phyloP scores from a whole-genome alignment of 2,888 invertebrate genomes.

The Clistopyga incitator region DNA sequence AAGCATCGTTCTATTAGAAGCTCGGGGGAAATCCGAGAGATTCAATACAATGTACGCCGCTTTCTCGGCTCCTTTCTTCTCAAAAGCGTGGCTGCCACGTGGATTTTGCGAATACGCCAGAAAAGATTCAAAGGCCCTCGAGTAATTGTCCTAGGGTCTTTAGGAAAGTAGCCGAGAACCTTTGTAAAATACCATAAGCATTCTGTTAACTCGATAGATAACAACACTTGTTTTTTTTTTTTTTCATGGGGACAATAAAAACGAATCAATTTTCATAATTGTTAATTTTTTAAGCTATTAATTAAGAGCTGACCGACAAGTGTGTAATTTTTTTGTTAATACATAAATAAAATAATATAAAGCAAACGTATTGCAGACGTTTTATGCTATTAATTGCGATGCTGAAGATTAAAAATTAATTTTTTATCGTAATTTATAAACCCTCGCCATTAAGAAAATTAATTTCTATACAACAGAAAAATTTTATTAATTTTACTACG shows the following conservation, averaged over 20 bases:
- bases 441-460: too few relatives aligned
- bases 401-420: too few relatives aligned
- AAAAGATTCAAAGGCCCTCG: not conserved
- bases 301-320: too few relatives aligned
- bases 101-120: not conserved
- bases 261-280: not conserved
- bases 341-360: not conserved
- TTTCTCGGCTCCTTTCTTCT: conserved; percentile 39
- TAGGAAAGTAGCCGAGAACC: not conserved
- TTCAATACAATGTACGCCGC: conserved; percentile 18
- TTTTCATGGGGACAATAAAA: too few relatives aligned
- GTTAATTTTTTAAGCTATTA: not conserved
- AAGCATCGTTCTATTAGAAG: conserved; percentile 17
- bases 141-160: not conserved
- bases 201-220: not conserved
- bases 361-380: not conserved
- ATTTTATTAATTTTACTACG: too few relatives aligned
- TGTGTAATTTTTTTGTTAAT: not conserved
- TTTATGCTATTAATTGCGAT: too few relatives aligned
- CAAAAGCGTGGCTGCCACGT: conserved; percentile 10
- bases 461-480: too few relatives aligned
- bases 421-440: too few relatives aligned
- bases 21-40: conserved; percentile 3
- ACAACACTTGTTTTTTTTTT: too few relatives aligned
- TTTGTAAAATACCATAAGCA: too few relatives aligned